Conservation (phyloP, 2,888 invertebrate genomes). For the Cryptophagus acutangulus region DNA sequence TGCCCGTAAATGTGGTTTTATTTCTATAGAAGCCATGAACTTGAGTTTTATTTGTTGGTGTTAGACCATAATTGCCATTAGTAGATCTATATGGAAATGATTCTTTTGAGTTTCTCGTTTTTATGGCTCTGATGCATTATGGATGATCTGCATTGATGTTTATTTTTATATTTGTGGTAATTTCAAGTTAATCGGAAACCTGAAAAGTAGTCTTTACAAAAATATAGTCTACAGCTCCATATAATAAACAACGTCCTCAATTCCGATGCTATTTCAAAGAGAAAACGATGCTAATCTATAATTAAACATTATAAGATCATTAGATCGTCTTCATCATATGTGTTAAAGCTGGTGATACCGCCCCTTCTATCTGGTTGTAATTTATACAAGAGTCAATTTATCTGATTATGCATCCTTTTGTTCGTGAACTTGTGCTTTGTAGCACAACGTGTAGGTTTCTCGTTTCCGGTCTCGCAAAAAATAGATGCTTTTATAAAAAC, state of each 20-base stretch:
- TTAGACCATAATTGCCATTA: slow-evolving; percentile 15
- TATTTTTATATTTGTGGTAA: background rate
- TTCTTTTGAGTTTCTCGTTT: slow-evolving; percentile 12
- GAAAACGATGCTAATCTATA: too few relatives aligned
- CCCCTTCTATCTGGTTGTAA: slow-evolving; percentile 7
- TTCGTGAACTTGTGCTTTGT: slow-evolving; percentile 8
- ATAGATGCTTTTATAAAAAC: too few relatives aligned
- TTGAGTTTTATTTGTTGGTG: slow-evolving; percentile 10
- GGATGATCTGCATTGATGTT: background rate
- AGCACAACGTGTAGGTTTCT: slow-evolving; percentile 6
- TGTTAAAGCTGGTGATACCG: too few relatives aligned
- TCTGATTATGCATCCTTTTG: slow-evolving; percentile 9
- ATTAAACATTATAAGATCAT: too few relatives aligned
- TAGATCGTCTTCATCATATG: too few relatives aligned
- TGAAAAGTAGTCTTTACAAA: too few relatives aligned
- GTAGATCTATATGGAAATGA: too few relatives aligned
- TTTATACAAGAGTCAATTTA: slow-evolving; percentile 9
- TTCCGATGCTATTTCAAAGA: too few relatives aligned
- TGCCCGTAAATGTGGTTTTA: slow-evolving; percentile 22
- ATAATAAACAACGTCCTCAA: too few relatives aligned
- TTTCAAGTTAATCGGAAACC: too few relatives aligned
- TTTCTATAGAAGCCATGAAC: slow-evolving; percentile 8
- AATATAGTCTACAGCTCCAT: too few relatives aligned
- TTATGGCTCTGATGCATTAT: slow-evolving; percentile 3
- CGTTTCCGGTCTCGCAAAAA: slow-evolving; percentile 8